Evolutionary conservation across 92 coral and sea anemone species (phyloP), one percentile per base, ranked within the genome.

Genomic region (Porites rus): DNA sequence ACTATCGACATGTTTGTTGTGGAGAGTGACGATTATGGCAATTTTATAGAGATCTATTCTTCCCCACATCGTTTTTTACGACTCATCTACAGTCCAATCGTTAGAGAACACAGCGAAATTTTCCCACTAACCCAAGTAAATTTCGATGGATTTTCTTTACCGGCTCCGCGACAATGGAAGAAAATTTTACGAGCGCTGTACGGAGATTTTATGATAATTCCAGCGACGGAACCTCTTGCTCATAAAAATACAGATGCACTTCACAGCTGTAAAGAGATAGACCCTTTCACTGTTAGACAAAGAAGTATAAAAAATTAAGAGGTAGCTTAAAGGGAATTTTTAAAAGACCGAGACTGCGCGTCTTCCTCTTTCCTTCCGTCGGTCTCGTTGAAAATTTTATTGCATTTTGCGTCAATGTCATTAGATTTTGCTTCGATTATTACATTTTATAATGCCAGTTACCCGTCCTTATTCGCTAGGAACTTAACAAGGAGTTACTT

Each of bases 61-160:
- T 5, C 19, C 25, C 20, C 82, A 17, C 2, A 10, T 8, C 51
- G 69, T 63, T 53, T 46, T 63, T 9, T 78, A 10, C 52, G 71
- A 13, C 25, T n/a, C 7, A 11, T 85, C 10, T 81, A 22, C 17
- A 87, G 90, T 2, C 90, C 87, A 4, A 65, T 80, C 62, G 10
- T 28, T n/a, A 24, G 75, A 50, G 80, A 74, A 7, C 62, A 66
- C 1, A 52, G 65, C 13, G 93, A 90, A 8, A 59, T 90, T 68
- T 90, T 85, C 25, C 93, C 93, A 7, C 50, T 80, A 38, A 67
- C 76, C 14, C 65, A 90, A 43, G 28, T 85, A n/a, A 69, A 85
- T 74, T 90, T 90, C 22, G 93, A 90, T 25, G 93, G 90, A 2
- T 90, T 85, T 46, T 16, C 17, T 1, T 19, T 86, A 8, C 87